Base-by-base conservation (phyloP, 2,888 invertebrate species). In the Scaptomyza parva region DNA sequence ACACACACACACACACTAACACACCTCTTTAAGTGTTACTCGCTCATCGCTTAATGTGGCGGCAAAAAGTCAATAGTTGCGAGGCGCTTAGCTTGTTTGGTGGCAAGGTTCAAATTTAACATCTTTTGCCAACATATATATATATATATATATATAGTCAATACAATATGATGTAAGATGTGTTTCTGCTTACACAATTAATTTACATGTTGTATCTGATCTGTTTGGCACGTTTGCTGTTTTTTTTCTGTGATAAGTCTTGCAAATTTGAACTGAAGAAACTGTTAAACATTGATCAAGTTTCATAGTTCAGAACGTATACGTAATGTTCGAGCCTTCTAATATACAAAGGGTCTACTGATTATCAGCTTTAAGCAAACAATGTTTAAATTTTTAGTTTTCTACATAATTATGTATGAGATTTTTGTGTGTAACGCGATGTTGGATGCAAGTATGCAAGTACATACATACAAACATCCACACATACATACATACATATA, bases 51-150 rank as follows among this genome's bases (percentile, higher is more conserved):
- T 64, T 81, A 81, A 81, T 81, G 87, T 78, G 81, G 67, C 86
- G 79, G 61, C 86, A 87, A 78, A 87, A 85, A 78, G 81, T 85
- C 86, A 87, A 85, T 78, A 85, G 78, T 67, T 80, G 52, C 55
- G 28, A 77, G 83, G 65, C 85, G 71, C 64, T 74, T 63, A 64
- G 73, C 80, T 67, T 55, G 44, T 39, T 48, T 53, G 43, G 48
- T 48, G 12, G 9, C 17, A 33, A 9, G 51, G 5, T 35, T 28
- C 14, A 41, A 62, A 40, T 47, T 48, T 40, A 26, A 44, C 37
- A 37, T n/a, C 12, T 43, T 20, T 52, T n/a, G 26, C 26, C n/a
- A n/a, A n/a, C n/a, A n/a, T n/a, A n/a, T n/a, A n/a, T n/a, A n/a
- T n/a, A n/a, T n/a, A n/a, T n/a, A n/a, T n/a, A n/a, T n/a, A n/a